A percentile compares a stretch with the other conserved stretches of the same genome.
These are phyloP conservation scores for Allophyes oxyacanthae DNA, from an alignment of 2,888 invertebrate genomes.

Conservation along the genomic window DNA sequence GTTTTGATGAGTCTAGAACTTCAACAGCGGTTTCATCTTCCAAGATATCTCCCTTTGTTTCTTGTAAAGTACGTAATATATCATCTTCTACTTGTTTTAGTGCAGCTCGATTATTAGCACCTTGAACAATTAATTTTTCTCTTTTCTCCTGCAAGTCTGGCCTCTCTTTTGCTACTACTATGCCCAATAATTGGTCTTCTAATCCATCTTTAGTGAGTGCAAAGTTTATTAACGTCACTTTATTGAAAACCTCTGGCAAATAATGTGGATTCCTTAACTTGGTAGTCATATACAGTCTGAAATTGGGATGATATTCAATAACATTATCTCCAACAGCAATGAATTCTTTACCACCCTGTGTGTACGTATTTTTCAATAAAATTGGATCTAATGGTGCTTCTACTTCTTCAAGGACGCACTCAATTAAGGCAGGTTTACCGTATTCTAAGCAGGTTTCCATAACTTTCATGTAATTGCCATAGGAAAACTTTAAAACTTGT, in stretches of 20 bases:
- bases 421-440: constrained; percentile 93
- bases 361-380: constrained; percentile 92
- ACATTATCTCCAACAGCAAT: constrained; percentile 94
- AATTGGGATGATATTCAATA: constrained; percentile 93
- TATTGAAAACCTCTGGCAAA: constrained; percentile 94
- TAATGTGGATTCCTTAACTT: constrained; percentile 96
- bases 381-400: constrained; percentile 94
- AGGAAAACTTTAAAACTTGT: constrained; percentile 92
- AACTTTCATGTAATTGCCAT: constrained; percentile 93
- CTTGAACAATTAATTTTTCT: constrained; percentile 93
- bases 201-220: constrained; percentile 94
- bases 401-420: constrained; percentile 93
- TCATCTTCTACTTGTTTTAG: constrained; percentile 96
- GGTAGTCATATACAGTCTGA: constrained; percentile 94
- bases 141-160: constrained; percentile 95
- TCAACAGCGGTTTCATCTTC: constrained; percentile 97
- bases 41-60: constrained; percentile 95
- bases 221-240: constrained; percentile 95
- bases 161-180: constrained; percentile 95
- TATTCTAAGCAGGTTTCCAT: constrained; percentile 93
- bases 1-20: constrained; percentile 95
- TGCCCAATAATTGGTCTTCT: constrained; percentile 95
- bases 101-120: constrained; percentile 94
- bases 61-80: constrained; percentile 95
- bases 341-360: constrained; percentile 92